These are phyloP conservation scores for Oriolus oriolus DNA, from an alignment of 2,113 vertebrate species.

Conservation along the genomic window DNA sequence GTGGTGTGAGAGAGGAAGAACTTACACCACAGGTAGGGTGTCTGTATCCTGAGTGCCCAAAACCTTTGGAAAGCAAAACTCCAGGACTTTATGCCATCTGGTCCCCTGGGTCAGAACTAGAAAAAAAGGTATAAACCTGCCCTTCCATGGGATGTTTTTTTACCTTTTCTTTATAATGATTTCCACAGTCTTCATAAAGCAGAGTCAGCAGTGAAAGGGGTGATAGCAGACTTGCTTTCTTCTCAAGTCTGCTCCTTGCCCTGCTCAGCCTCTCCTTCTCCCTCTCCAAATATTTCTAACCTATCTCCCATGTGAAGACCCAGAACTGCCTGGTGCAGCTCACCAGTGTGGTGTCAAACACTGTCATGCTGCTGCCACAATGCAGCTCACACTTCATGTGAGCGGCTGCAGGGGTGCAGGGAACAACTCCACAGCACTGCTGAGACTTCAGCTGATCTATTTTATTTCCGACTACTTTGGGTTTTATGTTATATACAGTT, in stretches of 20 bases:
- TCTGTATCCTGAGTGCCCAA: background rate
- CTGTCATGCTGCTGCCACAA: rapidly evolving
- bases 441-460: background rate
- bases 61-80: background rate
- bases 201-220: background rate
- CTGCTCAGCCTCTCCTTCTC: background rate
- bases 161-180: background rate
- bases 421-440: background rate
- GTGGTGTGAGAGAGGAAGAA: background rate
- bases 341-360: rapidly evolving
- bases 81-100: background rate
- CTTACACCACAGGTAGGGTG: rapidly evolving
- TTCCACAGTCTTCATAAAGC: background rate
- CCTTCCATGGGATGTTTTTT: background rate
- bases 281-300: background rate
- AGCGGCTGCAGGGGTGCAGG: background rate
- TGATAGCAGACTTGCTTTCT: background rate
- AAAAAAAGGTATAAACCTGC: background rate
- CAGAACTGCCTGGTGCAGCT: background rate
- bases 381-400: background rate
- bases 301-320: background rate
- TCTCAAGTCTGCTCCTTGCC: background rate
- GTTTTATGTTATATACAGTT: background rate
- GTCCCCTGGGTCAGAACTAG: background rate
- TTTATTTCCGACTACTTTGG: background rate